phyloP scores from a whole-genome alignment of 2,888 invertebrate genomes.

The Drosophila flavopinicola region DNA sequence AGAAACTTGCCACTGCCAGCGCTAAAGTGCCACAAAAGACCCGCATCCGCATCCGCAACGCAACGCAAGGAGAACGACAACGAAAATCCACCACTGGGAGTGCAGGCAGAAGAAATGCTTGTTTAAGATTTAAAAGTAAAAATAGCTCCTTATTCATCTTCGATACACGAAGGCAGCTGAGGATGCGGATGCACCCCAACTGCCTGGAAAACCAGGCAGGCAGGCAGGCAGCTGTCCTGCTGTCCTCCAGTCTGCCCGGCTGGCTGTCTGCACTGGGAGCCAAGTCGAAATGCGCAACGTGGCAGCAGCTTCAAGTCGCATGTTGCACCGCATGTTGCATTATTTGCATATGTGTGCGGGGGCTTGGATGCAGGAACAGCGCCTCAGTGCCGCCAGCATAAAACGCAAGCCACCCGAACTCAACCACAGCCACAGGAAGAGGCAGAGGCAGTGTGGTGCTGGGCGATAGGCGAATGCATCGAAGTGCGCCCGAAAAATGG shows the following conservation, averaged over 20 bases:
- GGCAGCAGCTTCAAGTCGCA: slow-evolving; percentile 41
- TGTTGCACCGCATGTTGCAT: slow-evolving; percentile 69
- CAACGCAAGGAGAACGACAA: slow-evolving; percentile 38
- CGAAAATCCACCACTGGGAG: slow-evolving; percentile 34
- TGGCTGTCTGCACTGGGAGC: slow-evolving; percentile 29
- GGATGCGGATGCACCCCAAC: slow-evolving; percentile 52
- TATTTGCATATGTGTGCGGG: slow-evolving; percentile 68
- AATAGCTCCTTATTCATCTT: slow-evolving; percentile 84
- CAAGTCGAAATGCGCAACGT: slow-evolving; percentile 44
- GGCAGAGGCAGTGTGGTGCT: slow-evolving; percentile 21
- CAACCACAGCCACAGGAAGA: slow-evolving; percentile 4
- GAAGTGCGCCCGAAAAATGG: slow-evolving; percentile 7
- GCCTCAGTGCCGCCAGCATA: slow-evolving; percentile 51
- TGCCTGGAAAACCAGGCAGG: slow-evolving; percentile 2
- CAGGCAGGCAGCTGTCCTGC: slow-evolving; percentile 10
- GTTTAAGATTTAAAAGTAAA: slow-evolving; percentile 81
- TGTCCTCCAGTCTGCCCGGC: not conserved
- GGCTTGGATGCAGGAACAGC: slow-evolving; percentile 13
- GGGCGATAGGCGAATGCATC: slow-evolving; percentile 40
- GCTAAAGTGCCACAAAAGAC: slow-evolving; percentile 56
- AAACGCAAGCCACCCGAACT: slow-evolving; percentile 29
- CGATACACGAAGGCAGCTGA: slow-evolving; percentile 68
- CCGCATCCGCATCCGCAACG: no score
- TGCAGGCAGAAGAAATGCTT: slow-evolving; percentile 40
- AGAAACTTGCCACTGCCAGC: slow-evolving; percentile 59